These are phyloP conservation scores for Aix galericulata DNA, from an alignment of 2,113 vertebrate species.

Conservation along the genomic window DNA sequence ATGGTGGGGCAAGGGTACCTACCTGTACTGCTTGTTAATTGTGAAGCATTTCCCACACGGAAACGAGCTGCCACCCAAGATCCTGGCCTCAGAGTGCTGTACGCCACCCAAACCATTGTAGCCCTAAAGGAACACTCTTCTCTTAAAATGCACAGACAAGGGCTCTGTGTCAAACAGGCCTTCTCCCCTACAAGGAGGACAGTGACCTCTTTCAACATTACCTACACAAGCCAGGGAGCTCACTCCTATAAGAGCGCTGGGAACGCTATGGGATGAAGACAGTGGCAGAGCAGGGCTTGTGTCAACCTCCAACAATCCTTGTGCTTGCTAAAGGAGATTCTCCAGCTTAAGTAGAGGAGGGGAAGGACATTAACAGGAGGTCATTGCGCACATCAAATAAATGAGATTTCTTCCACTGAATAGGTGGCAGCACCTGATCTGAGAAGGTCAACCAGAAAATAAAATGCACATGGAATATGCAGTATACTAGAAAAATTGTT, in stretches of 20 bases:
- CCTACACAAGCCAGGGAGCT: background rate
- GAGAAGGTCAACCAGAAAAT: background rate
- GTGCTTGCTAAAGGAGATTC: background rate
- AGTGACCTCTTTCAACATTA: background rate
- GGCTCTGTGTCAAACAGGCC: background rate
- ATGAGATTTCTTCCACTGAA: background rate
- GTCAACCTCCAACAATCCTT: background rate
- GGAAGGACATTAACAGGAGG: background rate
- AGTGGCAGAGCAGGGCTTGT: accelerated
- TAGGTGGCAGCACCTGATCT: background rate
- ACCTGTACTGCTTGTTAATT: background rate
- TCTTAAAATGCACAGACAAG: background rate
- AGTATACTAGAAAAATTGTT: background rate
- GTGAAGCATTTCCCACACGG: background rate
- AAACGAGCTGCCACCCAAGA: background rate
- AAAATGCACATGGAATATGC: background rate
- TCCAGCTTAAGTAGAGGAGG: background rate
- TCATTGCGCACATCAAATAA: background rate
- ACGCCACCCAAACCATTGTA: background rate
- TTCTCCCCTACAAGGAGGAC: background rate
- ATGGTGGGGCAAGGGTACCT: background rate
- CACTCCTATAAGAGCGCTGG: background rate
- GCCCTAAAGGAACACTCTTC: background rate
- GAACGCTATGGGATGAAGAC: background rate
- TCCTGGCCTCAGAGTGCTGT: background rate